Percentiles rank a stretch among this genome's conserved stretches.
These are phyloP conservation scores for Stenodema calcarata DNA, from an alignment of 2,888 invertebrate genomes.

Conservation along the genomic window DNA sequence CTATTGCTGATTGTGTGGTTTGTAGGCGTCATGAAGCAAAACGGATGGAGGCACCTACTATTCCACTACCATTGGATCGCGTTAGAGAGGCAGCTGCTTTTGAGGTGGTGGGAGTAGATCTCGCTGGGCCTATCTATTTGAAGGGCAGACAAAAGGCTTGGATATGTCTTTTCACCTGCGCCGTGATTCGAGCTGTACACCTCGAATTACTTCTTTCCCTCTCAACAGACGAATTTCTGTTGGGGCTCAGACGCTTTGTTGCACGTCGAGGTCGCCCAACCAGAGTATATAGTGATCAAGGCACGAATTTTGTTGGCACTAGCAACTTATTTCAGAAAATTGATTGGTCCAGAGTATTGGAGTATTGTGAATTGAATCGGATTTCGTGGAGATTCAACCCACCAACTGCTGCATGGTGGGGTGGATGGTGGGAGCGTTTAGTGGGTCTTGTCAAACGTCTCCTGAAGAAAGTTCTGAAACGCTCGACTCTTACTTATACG, in stretches of 20 bases:
- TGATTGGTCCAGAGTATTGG: conserved; percentile 57
- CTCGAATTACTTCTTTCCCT: conserved; percentile 60
- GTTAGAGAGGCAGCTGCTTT: conserved; percentile 46
- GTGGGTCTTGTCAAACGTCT: conserved; percentile 56
- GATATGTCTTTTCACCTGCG: conserved; percentile 58
- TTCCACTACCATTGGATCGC: conserved; percentile 42
- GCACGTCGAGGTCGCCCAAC: conserved; percentile 55
- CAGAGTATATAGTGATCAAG: conserved; percentile 58
- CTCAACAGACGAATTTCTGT: conserved; percentile 59
- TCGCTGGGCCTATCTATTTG: conserved; percentile 59
- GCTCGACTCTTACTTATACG: neutral
- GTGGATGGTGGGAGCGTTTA: conserved; percentile 63
- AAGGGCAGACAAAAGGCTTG: conserved; percentile 58
- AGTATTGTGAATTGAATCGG: conserved; percentile 58
- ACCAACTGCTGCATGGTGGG: conserved; percentile 61
- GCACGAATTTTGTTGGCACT: conserved; percentile 57
- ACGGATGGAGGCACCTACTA: neutral
- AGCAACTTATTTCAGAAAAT: conserved; percentile 63
- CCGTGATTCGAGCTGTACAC: neutral
- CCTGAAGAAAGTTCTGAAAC: neutral
- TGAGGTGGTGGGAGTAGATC: conserved; percentile 8
- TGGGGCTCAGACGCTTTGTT: conserved; percentile 59
- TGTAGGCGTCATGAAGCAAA: conserved; percentile 29
- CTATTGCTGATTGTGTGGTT: conserved; percentile 44
- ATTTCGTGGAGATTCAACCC: conserved; percentile 60